Conservation (phyloP, 2,888 invertebrate species). For the Drosophila basisetae region DNA sequence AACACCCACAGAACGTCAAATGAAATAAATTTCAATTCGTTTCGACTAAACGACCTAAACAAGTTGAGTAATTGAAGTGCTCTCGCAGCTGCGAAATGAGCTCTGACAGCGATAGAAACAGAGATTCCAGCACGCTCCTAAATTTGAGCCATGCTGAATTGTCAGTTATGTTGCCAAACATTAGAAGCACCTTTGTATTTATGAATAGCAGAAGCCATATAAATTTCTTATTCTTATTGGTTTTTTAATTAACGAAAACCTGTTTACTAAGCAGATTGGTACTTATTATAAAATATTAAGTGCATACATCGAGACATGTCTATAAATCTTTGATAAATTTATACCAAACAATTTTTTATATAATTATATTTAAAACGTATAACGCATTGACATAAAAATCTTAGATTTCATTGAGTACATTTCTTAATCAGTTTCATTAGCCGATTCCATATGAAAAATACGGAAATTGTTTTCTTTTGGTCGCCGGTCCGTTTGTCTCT, state of each 20-base stretch:
- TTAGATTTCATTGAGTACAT: too few relatives aligned
- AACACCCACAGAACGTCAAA: constrained; percentile 55
- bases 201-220: background rate
- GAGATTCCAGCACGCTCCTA: background rate
- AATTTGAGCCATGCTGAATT: background rate
- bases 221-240: background rate
- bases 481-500: background rate
- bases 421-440: too few relatives aligned
- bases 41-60: constrained; percentile 27
- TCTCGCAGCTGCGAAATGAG: constrained; percentile 1
- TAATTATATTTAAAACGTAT: too few relatives aligned
- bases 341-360: too few relatives aligned
- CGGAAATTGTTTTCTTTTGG: too few relatives aligned
- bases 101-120: constrained; percentile 13
- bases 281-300: background rate
- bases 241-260: background rate
- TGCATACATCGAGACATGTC: background rate
- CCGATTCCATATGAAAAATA: accelerated
- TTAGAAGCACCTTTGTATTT: background rate
- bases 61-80: constrained; percentile 59
- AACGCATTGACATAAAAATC: too few relatives aligned
- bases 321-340: background rate
- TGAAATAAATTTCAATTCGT: constrained; percentile 57
- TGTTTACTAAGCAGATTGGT: background rate
- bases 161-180: background rate